Conservation (phyloP, 2,888 invertebrate genomes). For the Machimus rusticus region DNA sequence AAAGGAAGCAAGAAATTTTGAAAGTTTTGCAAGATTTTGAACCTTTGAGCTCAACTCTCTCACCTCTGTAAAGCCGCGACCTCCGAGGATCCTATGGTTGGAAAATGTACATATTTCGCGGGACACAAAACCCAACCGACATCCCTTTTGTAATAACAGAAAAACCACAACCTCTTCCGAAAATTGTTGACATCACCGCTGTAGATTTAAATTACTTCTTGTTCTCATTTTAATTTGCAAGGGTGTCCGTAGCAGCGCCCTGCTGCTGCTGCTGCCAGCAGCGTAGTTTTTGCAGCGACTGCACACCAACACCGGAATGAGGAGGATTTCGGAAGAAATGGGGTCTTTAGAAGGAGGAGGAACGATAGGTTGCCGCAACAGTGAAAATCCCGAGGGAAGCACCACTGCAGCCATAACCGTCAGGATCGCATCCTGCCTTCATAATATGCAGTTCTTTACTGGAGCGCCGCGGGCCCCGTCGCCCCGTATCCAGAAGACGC, state of each 20-base stretch:
- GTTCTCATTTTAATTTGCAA: conserved; percentile 39
- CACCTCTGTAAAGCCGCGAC: background rate
- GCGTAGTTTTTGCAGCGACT: conserved; percentile 5
- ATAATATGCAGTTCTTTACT: conserved; percentile 8
- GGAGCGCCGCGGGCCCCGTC: background rate
- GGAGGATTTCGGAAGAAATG: background rate
- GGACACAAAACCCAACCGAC: conserved; percentile 28
- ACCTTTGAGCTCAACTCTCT: background rate
- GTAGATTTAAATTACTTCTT: conserved; percentile 41
- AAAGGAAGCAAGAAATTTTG: conserved; percentile 3
- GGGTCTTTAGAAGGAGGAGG: background rate
- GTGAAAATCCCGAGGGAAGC: background rate
- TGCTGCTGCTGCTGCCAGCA: background rate
- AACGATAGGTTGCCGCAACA: conserved; percentile 19
- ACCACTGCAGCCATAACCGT: conserved; percentile 23
- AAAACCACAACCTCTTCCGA: conserved; percentile 36
- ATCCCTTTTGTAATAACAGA: conserved; percentile 34
- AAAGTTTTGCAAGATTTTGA: conserved; percentile 18
- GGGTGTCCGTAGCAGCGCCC: background rate
- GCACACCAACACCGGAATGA: background rate
- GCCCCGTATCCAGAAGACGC: background rate
- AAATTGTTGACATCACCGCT: conserved; percentile 39
- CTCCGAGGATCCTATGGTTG: background rate
- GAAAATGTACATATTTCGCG: conserved; percentile 22
- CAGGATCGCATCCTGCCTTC: background rate